Base-by-base conservation (phyloP, 1,140 invertebrate species). In the Drosophila hydei region DNA sequence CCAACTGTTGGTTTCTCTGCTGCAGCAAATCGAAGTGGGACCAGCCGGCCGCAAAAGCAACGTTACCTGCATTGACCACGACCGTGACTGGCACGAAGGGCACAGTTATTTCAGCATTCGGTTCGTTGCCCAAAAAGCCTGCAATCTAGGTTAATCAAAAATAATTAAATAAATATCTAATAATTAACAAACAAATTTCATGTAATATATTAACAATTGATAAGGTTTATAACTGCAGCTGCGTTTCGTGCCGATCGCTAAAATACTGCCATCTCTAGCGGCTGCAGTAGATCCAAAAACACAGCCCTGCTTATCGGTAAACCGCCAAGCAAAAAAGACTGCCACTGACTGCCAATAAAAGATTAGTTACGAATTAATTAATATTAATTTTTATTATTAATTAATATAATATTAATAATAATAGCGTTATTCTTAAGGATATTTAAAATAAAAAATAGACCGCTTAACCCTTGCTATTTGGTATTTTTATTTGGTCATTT, bases 11-110 rank as follows among this genome's bases (percentile, higher is more conserved):
- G 19, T 4, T 33, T 33, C 6, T 33, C 6, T 33, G n/a, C 54
- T 67, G n/a, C 63, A 93, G 96, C 56, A 97, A 97, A 92, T 97
- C 96, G 12, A 98, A 98, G 92, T 98, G 97, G 97, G 97, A 97
- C 92, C 96, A 97, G 91, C 95, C 96, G 9, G 95, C 95, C 6
- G 63, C 60, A 43, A 91, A 88, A 1, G 55, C 72, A 5, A 93
- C 94, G 36, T 94, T 93, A 89, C 94, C 93, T 12, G 94, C 96
- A 0, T 91, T 97, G n/a, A 96, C 96, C 0, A 94, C 94, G 19
- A 95, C 94, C 33, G 94, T 94, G 1, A 96, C 96, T 3, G 96
- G 96, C 40, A 97, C 96, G 7, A 98, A 97, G 91, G 94, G 96
- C 12, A 97, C 96, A 4, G 94, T 97, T 43, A 97, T 98, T 79